phyloP scores from a whole-genome alignment of 2,888 invertebrate species.

The Parnassius glacialis region DNA sequence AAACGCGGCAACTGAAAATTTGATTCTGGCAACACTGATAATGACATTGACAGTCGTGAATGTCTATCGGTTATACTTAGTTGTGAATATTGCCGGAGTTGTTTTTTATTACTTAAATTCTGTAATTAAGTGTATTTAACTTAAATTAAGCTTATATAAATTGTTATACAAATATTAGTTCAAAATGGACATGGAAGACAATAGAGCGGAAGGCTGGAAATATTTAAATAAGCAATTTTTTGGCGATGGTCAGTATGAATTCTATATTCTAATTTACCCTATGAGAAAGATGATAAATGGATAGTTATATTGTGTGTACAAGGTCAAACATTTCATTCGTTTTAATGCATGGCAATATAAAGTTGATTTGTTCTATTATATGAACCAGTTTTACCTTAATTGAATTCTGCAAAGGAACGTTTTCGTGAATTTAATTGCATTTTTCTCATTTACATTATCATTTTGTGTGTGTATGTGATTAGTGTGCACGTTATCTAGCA shows the following conservation, averaged over 20 bases:
- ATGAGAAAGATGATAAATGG: constrained; percentile 29
- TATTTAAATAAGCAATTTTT: constrained; percentile 76
- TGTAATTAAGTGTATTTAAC: constrained; percentile 22
- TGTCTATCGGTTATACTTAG: constrained; percentile 21
- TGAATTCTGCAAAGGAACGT: not conserved
- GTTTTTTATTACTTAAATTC: constrained; percentile 10
- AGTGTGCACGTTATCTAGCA: no score
- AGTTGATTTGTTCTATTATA: no score
- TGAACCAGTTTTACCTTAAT: not conserved
- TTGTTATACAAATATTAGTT: constrained; percentile 10
- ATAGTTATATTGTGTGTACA: constrained; percentile 8
- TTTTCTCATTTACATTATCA: no score
- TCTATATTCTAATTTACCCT: constrained; percentile 29
- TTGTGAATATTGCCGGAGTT: constrained; percentile 20
- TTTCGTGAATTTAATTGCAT: no score
- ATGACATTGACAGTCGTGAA: constrained; percentile 32
- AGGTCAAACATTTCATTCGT: constrained; percentile 15
- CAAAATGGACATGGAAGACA: constrained; percentile 61
- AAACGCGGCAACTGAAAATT: no score
- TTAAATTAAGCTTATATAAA: constrained; percentile 4
- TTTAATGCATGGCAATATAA: not conserved
- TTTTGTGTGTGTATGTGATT: no score
- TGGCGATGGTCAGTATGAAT: constrained; percentile 67
- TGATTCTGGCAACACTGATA: constrained; percentile 1
- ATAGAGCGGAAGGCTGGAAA: constrained; percentile 76